These are phyloP conservation scores for Pandemis corylana DNA, from an alignment of 2,888 invertebrate species.

Conservation along the genomic window DNA sequence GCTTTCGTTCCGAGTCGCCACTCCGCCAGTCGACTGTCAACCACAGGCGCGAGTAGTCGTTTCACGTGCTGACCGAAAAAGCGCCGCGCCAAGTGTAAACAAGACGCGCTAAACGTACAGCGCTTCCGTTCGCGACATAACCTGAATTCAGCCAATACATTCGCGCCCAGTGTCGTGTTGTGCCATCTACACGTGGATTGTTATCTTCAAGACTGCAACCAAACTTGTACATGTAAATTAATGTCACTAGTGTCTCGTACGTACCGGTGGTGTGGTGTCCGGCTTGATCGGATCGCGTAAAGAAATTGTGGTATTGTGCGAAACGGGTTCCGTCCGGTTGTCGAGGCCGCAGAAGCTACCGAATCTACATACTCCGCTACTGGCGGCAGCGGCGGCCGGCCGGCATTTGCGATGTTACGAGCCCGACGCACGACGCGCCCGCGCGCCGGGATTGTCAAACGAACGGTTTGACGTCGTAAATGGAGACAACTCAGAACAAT, in stretches of 20 bases:
- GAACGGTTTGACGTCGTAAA: constrained; percentile 61
- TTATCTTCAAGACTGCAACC: constrained; percentile 66
- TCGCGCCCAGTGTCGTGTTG: constrained; percentile 74
- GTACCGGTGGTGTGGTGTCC: constrained; percentile 71
- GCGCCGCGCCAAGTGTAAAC: constrained; percentile 82
- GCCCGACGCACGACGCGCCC: constrained; percentile 57
- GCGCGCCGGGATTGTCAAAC: constrained; percentile 57
- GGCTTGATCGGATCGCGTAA: constrained; percentile 69
- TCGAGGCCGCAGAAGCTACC: constrained; percentile 66
- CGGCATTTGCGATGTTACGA: constrained; percentile 61
- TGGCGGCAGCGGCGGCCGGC: constrained; percentile 54
- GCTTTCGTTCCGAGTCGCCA: constrained; percentile 51
- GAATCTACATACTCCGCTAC: constrained; percentile 65
- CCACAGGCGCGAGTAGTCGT: constrained; percentile 66
- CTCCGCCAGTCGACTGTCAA: constrained; percentile 77
- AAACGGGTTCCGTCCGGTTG: constrained; percentile 69
- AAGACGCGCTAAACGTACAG: constrained; percentile 77
- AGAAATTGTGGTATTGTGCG: constrained; percentile 75
- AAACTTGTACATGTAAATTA: constrained; percentile 76
- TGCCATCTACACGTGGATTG: constrained; percentile 72
- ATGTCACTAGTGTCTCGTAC: constrained; percentile 71
- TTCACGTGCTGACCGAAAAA: constrained; percentile 52
- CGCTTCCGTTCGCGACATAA: constrained; percentile 77
- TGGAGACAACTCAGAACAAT: constrained; percentile 59
- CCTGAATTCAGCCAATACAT: constrained; percentile 67